phyloP scores from a whole-genome alignment of 2,113 vertebrate species.

The Odobenus rosmarus region DNA sequence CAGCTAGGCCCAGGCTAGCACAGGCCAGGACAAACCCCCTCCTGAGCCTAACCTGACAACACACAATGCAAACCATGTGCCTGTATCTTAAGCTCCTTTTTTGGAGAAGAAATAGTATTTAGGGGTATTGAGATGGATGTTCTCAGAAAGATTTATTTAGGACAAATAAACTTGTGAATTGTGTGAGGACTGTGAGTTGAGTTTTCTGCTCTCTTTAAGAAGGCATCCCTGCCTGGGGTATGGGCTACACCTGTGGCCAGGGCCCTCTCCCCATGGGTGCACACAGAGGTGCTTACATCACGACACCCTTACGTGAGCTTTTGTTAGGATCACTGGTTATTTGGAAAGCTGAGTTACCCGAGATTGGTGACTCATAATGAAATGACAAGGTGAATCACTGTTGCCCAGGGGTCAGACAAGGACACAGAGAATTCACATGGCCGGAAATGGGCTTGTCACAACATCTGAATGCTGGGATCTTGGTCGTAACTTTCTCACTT shows the following conservation, averaged over 20 bases:
- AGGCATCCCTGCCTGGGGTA: not conserved
- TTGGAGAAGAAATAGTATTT: not conserved
- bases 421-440: not conserved
- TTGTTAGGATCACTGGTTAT: not conserved
- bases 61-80: not conserved
- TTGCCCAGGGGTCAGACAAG: not conserved
- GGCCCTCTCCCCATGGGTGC: not conserved
- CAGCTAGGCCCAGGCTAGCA: not conserved
- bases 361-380: not conserved
- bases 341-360: not conserved
- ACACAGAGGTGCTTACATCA: not conserved
- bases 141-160: slow-evolving; percentile 56
- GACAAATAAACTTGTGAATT: slow-evolving; percentile 61
- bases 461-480: not conserved
- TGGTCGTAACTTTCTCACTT: not conserved
- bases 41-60: not conserved
- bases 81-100: not conserved
- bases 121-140: not conserved
- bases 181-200: not conserved
- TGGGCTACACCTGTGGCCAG: not conserved
- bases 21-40: not conserved
- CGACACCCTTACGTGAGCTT: not conserved
- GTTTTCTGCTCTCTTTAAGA: not conserved
- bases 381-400: not conserved
- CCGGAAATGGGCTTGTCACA: not conserved